phyloP scores from a whole-genome alignment of 2,113 vertebrate genomes.

The Takifugu flavidus region DNA sequence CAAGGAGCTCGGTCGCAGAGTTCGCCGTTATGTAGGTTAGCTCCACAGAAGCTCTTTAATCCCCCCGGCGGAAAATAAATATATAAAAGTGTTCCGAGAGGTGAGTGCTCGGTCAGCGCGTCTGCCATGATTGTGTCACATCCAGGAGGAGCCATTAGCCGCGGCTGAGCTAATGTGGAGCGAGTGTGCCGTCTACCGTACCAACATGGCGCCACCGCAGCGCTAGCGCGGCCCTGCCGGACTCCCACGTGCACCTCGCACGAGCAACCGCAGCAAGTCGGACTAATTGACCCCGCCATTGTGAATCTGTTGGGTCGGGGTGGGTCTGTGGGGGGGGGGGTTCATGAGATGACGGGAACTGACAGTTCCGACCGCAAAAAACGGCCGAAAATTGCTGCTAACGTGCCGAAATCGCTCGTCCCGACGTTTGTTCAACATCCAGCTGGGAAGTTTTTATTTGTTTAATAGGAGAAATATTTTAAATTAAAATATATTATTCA shows the following conservation, averaged over 20 bases:
- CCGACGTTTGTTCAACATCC: too few species aligned
- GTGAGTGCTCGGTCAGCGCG: slow-evolving; percentile 77
- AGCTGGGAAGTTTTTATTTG: too few species aligned
- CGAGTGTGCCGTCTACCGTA: slow-evolving; percentile 72
- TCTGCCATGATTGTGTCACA: slow-evolving; percentile 58
- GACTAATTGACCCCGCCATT: background rate
- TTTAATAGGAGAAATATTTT: too few species aligned
- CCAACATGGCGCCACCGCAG: slow-evolving; percentile 23
- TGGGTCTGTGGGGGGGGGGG: too few species aligned
- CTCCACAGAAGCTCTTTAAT: slow-evolving; percentile 57
- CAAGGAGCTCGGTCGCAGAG: slow-evolving; percentile 17
- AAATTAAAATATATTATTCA: too few species aligned
- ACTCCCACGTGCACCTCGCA: too few species aligned
- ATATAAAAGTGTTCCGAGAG: slow-evolving; percentile 55
- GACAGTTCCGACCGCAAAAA: too few species aligned
- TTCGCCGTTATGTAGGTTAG: slow-evolving; percentile 68
- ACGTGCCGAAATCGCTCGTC: too few species aligned
- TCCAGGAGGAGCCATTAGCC: slow-evolving; percentile 44
- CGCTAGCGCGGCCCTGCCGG: background rate
- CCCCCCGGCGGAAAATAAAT: slow-evolving; percentile 60
- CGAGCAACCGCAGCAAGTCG: too few species aligned
- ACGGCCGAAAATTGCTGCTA: too few species aligned
- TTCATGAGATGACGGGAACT: background rate
- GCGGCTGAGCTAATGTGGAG: slow-evolving; percentile 60
- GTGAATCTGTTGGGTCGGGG: background rate